Base-by-base conservation (phyloP, 2,113 vertebrate genomes). In the Hirundichthys speculiger region DNA sequence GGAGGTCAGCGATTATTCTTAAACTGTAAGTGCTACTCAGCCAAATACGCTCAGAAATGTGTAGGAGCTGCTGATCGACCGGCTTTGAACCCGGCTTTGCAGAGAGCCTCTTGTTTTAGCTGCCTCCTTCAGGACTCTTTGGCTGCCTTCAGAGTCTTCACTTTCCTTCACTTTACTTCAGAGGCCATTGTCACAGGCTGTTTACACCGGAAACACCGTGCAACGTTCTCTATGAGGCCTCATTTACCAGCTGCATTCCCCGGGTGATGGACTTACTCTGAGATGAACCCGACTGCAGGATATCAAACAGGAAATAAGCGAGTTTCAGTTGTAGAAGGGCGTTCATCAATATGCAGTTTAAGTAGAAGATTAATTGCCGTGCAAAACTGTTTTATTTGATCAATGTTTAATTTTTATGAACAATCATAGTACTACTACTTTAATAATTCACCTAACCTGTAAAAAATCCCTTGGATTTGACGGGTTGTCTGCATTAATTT, bases 21-120 rank as follows among this genome's bases (percentile, higher is more conserved):
- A 54, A 52, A 49, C 38, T 72, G 34, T 49, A 40, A 61, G 50
- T 68, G 34, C 48, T 21, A 6, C 55, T 22, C 39, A 69, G 64
- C 22, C 22, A 57, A 76, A 53, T 19, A 25, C 39, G 55, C 16
- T 65, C 10, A 64, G 53, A 54, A 80, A 63, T 54, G 59, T 78
- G 67, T 74, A 66, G 57, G 66, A 68, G 59, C 46, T 9, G 41
- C 30, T 70, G 64, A 64, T 62, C 13, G 13, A 49, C 52, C 61
- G n/a, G 50, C 69, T 77, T 68, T 77, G 69, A 79, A 77, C 62
- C 10, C 61, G 41, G 53, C 27, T 13, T 66, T 51, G 60, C 55
- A 62, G 27, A 73, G 55, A 52, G 49, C 61, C 54, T 66, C 47
- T 47, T 59, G 54, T 67, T 66, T 65, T 20, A 55, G 67, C 61